Evolutionary conservation across 2,797 vertebrate genomes (phyloP).

Genomic region (Alosa sapidissima): DNA sequence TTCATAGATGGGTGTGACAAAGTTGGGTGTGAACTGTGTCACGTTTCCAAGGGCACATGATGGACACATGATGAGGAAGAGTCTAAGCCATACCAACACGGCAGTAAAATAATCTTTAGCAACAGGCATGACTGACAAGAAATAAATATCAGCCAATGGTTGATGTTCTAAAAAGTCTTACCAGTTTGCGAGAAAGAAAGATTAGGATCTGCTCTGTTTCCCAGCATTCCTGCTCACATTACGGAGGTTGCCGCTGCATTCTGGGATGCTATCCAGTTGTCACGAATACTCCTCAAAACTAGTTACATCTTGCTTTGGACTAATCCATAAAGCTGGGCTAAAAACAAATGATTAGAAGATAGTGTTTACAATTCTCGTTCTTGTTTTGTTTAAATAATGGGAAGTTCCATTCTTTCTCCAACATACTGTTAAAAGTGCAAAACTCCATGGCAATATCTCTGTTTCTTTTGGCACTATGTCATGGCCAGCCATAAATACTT

Average conservation of each 20-base stretch:
- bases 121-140: neutral
- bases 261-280: conserved; percentile 17
- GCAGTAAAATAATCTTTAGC: neutral
- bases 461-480: conserved; percentile 9
- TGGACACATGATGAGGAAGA: neutral
- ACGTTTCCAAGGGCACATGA: neutral
- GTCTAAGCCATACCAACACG: neutral
- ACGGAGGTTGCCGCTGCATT: neutral
- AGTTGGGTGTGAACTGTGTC: neutral
- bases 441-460: neutral
- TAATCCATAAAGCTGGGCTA: neutral
- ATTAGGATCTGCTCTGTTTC: conserved; percentile 3
- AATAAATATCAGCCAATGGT: neutral
- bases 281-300: neutral
- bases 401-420: neutral
- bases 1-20: too few species aligned
- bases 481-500: neutral
- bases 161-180: too few species aligned
- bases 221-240: conserved; percentile 9
- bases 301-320: neutral
- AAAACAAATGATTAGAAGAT: neutral
- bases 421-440: neutral
- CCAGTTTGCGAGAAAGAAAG: neutral
- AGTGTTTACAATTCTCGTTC: neutral
- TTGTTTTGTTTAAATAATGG: neutral